Evolutionary conservation across 2,888 invertebrate species (phyloP).

Genomic region (Caenorhabditis wallacei): DNA sequence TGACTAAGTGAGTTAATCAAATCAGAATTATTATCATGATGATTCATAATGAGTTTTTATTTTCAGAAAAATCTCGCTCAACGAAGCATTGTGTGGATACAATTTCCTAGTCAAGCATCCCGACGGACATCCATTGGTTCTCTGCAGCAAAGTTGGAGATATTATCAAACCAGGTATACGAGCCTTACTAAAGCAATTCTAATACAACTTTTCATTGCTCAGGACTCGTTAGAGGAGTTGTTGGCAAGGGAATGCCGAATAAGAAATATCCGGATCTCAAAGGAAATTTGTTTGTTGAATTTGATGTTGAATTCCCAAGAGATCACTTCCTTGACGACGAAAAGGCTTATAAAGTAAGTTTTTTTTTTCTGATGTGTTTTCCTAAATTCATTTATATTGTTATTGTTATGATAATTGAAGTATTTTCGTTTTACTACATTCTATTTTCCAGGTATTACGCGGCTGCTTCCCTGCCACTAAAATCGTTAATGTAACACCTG

Average conservation of each 20-base stretch:
- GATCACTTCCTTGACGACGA: conserved; percentile 88
- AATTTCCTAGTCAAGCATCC: conserved; percentile 91
- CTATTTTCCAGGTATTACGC: conserved; percentile 87
- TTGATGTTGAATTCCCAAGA: conserved; percentile 91
- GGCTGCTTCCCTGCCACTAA: conserved; percentile 89
- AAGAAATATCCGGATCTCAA: conserved; percentile 68
- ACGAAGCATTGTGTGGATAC: conserved; percentile 94
- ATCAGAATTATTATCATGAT: neutral
- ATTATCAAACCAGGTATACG: conserved; percentile 90
- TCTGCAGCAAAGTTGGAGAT: conserved; percentile 90
- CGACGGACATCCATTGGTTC: conserved; percentile 91
- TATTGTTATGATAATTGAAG: no score
- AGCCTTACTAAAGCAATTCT: no score
- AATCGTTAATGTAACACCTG: conserved; percentile 86
- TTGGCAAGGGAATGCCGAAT: conserved; percentile 93
- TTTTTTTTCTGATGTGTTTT: no score
- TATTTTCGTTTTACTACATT: neutral
- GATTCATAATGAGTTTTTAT: neutral
- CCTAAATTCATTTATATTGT: no score
- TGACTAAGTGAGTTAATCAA: conserved; percentile 83
- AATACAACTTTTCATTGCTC: no score
- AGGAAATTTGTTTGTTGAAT: conserved; percentile 92
- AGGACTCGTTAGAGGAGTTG: conserved; percentile 88
- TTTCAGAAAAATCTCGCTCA: conserved; percentile 87
- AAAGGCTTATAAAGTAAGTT: conserved; percentile 72